Conservation (phyloP, 2,113 vertebrate species). For the Paratilapia polleni region DNA sequence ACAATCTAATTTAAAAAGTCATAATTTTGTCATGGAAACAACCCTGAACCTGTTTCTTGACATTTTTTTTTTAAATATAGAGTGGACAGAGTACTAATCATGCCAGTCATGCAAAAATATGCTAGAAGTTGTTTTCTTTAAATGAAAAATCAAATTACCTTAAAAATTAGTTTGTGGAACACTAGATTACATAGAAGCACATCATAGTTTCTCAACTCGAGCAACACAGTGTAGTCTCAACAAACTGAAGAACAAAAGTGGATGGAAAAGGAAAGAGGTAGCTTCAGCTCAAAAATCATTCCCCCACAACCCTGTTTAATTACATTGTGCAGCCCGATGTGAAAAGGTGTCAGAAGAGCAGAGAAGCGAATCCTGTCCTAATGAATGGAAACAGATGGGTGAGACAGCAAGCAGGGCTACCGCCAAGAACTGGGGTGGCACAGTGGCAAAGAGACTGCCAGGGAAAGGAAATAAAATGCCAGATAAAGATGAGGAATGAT, state of each 20-base stretch:
- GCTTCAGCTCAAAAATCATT: slow-evolving; percentile 54
- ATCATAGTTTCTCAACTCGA: slow-evolving; percentile 1
- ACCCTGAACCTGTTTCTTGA: not conserved
- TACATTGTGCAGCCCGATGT: slow-evolving; percentile 77
- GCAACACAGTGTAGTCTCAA: not conserved
- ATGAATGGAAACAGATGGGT: slow-evolving; percentile 85
- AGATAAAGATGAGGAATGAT: slow-evolving; percentile 34
- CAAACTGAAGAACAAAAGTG: slow-evolving; percentile 37
- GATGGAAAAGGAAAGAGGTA: slow-evolving; percentile 41
- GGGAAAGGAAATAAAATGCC: slow-evolving; percentile 36
- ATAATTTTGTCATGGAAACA: not conserved
- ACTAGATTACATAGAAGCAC: not conserved
- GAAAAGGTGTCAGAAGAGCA: slow-evolving; percentile 80
- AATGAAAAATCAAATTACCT: not conserved
- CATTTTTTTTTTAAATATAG: not conserved
- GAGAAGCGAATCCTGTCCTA: slow-evolving; percentile 78
- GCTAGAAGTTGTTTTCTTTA: not conserved
- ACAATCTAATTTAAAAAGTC: not conserved
- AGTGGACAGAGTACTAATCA: not conserved
- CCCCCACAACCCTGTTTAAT: slow-evolving; percentile 75
- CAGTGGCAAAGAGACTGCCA: slow-evolving; percentile 38
- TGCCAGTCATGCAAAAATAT: not conserved
- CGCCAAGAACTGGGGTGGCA: slow-evolving; percentile 71
- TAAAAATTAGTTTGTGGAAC: not conserved
- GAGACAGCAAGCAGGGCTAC: slow-evolving; percentile 56